Evolutionary conservation across 2,797 vertebrate genomes (phyloP).

Genomic region (Amphiprion clarkii): DNA sequence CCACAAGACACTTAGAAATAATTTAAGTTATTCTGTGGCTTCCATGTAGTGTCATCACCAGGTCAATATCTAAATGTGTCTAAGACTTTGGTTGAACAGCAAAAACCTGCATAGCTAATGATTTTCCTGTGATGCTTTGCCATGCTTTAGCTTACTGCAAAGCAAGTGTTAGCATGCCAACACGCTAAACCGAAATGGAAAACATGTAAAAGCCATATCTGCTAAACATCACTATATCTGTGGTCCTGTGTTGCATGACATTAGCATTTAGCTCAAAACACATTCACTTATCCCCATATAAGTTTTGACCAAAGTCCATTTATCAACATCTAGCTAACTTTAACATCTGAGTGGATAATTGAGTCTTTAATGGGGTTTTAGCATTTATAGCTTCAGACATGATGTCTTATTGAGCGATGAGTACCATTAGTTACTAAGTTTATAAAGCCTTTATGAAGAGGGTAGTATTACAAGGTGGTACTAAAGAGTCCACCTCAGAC

Average conservation of each 20-base stretch:
- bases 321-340: not conserved
- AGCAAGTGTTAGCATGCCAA: not conserved
- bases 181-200: too few relatives aligned
- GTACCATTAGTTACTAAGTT: not conserved
- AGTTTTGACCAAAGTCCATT: not conserved
- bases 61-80: not conserved
- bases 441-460: not conserved
- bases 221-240: not conserved
- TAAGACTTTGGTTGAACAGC: not conserved
- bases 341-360: not conserved
- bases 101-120: not conserved
- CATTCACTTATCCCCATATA: too few relatives aligned
- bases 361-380: not conserved
- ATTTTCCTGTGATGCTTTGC: not conserved
- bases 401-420: not conserved
- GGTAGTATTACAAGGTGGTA: conserved; percentile 6
- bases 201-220: not conserved
- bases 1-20: not conserved
- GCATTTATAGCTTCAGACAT: not conserved
- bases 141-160: not conserved
- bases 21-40: not conserved
- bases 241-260: too few relatives aligned
- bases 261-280: conserved; percentile 2
- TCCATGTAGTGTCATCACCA: not conserved
- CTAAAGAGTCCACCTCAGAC: not conserved